Evolutionary conservation across 2,113 vertebrate species (phyloP).

Genomic region (Laterallus jamaicensis): DNA sequence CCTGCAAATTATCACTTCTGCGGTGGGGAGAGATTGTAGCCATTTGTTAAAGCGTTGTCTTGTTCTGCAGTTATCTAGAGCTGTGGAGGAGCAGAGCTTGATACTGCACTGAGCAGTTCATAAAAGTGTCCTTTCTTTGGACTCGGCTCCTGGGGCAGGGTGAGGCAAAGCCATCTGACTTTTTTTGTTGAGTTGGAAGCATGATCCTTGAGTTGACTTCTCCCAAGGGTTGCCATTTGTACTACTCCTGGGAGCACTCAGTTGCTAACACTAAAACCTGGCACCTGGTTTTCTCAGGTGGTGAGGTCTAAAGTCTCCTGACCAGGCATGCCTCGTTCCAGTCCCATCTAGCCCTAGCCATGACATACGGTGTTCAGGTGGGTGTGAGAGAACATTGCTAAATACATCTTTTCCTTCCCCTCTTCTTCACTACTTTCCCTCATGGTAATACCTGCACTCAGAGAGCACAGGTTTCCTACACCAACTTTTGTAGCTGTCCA

Average conservation of each 20-base stretch:
- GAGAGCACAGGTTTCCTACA: background rate
- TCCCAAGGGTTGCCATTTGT: background rate
- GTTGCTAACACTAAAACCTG: background rate
- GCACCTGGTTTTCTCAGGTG: background rate
- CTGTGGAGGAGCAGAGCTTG: background rate
- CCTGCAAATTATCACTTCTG: constrained; percentile 50
- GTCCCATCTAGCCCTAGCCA: background rate
- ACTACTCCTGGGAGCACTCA: background rate
- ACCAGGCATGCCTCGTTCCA: background rate
- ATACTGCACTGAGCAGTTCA: background rate
- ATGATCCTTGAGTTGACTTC: background rate
- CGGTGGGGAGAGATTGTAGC: constrained; percentile 15
- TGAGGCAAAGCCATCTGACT: background rate
- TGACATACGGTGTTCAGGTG: background rate
- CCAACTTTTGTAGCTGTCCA: background rate
- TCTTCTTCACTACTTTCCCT: background rate
- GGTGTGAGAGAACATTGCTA: background rate
- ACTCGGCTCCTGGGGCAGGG: background rate
- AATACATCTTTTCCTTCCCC: background rate
- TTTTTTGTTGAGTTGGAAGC: background rate
- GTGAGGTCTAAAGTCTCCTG: background rate
- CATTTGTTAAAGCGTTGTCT: background rate
- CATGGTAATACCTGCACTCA: fast-evolving
- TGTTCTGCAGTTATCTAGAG: constrained; percentile 17
- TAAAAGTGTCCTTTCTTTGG: background rate